phyloP scores from a whole-genome alignment of 1,140 invertebrate species.

The Armadillidium nasatum region DNA sequence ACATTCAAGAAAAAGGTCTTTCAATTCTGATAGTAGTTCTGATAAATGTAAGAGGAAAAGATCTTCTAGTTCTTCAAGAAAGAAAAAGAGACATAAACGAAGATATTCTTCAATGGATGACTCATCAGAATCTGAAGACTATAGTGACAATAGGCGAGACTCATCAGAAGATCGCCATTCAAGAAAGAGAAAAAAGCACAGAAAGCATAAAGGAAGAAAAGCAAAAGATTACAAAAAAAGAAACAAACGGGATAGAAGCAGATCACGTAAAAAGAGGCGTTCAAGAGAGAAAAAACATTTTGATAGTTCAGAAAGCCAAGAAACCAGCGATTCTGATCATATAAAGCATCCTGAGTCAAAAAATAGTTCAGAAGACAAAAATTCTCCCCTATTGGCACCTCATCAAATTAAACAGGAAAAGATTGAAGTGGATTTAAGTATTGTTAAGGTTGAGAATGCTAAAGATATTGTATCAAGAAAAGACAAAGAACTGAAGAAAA shows the following conservation, averaged over 20 bases:
- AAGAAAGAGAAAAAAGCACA: neutral
- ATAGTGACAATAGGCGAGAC: neutral
- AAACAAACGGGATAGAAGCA: neutral
- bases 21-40: neutral
- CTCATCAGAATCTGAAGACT: neutral
- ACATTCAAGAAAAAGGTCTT: neutral
- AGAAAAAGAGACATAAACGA: neutral
- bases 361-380: neutral
- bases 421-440: neutral
- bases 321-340: conserved; percentile 4
- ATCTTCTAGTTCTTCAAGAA: neutral
- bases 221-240: neutral
- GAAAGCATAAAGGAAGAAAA: neutral
- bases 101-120: neutral
- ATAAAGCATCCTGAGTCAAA: neutral
- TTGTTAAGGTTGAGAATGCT: neutral
- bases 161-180: conserved; percentile 10
- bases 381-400: neutral
- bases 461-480: neutral
- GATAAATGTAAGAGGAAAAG: neutral
- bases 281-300: neutral
- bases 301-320: neutral
- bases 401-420: conserved; percentile 2
- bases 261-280: neutral
- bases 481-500: neutral